Conservation (phyloP, 2,113 vertebrate genomes). For the Pseudonaja textilis region DNA sequence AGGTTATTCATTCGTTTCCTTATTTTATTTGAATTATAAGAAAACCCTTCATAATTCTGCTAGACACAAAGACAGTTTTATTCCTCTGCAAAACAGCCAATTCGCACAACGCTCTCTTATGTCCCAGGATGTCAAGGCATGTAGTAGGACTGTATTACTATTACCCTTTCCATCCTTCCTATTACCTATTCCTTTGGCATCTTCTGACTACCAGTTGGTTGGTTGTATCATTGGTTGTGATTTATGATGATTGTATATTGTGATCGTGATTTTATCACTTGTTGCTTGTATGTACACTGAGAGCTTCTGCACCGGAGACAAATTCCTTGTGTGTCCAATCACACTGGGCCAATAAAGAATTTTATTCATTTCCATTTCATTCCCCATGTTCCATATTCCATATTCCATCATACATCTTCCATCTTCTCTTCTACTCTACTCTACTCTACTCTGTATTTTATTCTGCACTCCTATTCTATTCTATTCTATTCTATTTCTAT, state of each 20-base stretch:
- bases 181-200: neutral
- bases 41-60: neutral
- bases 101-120: neutral
- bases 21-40: neutral
- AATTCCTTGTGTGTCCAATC: neutral
- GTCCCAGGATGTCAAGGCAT: neutral
- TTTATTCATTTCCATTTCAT: neutral
- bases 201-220: neutral
- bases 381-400: no score
- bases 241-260: neutral
- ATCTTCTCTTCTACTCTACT: no score
- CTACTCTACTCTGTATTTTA: no score
- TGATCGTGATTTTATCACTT: neutral
- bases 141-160: neutral
- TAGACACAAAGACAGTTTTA: neutral
- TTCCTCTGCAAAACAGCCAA: neutral
- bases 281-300: neutral
- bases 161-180: neutral
- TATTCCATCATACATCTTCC: neutral
- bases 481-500: no score
- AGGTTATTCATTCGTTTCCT: conserved; percentile 69
- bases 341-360: neutral
- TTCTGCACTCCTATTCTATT: no score
- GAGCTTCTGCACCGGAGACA: neutral
- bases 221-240: neutral